Evolutionary conservation across 2,797 vertebrate genomes (phyloP), one percentile per base, ranked within the genome.

Genomic region (Chelidonichthys spinosus): DNA sequence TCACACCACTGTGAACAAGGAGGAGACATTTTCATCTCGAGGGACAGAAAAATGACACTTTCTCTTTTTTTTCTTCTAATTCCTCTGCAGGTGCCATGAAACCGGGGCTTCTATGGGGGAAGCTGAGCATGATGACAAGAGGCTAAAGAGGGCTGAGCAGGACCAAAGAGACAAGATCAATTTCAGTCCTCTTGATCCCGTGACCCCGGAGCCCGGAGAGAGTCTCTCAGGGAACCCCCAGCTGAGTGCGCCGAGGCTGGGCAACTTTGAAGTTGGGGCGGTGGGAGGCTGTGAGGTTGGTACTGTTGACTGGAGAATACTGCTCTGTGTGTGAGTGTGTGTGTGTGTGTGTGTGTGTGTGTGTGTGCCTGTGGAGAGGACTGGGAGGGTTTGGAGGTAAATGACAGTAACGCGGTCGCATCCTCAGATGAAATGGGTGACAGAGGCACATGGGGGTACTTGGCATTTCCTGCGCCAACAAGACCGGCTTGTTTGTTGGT

Each of bases 381-480:
- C 84, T 85, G 88, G 86, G 92, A 85, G 88, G 78, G 78, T 78
- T 85, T 15, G 25, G 79, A 79, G 90, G 89, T 90, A 93, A 93
- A 93, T 92, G 92, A 92, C 89, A 83, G 86, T 80, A 92, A 85
- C 90, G 42, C 58, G 81, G 87, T 83, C 82, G 88, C 95, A 96
- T 97, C 96, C 95, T 97, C 92, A 95, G 95, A 96, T 98, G 96
- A 97, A 97, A 98, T 87, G 70, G 76, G 72, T 81, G 81, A 90
- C 63, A 1, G 80, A 83, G 88, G 84, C 84, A 82, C 86, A 88
- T 73, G 85, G 91, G 91, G 92, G 96, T 95, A 98, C 97, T 99
- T 98, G 97, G 97, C 97, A 98, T 99, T 99, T 99, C 95, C 96
- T 96, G 95, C 92, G 87, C 96, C 95, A 95, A 96, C 96, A 94